Evolutionary conservation across 2,888 invertebrate species (phyloP), one percentile per base, ranked within the genome.

Genomic region (Drosophila falleni): DNA sequence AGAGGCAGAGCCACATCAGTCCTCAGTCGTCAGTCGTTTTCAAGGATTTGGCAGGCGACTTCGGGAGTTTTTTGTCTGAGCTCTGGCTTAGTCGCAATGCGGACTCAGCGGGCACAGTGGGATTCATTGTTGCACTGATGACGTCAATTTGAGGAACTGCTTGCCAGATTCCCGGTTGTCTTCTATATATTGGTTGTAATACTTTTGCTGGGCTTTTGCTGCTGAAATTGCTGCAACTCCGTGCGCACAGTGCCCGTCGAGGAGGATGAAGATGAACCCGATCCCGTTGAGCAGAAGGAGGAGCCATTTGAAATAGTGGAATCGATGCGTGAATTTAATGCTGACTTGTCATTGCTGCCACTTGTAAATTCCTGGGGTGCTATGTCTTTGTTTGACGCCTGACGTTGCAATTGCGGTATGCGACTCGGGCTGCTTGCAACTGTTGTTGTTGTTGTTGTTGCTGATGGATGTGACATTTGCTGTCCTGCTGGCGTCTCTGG

Each of bases 241-340:
- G 92, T 92, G 82, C 92, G 91, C 65, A 93, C 92, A 5, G 93
- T 93, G 62, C 90, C 92, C 2, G 92, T 92, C 37, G 93, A 93
- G 4, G 86, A 90, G 11, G 91, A 88, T 4, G 91, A 80, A 35
- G 90, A 81, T 9, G 81, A 71, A 9, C 63, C 59, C 41, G 80
- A 64, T 33, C 63, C 59, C 41, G 80, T 62, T 33, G 79, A 71
- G 35, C 72, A 74, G 33, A 67, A 73, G 55, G 86, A 83, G 64
- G 78, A 74, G 46, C 70, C 71, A 64, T 71, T 80, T 42, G 86
- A 87, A 66, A 82, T 79, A 71, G 82, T 84, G 59, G 89, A 85
- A 29, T 77, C 74, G 8, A 69, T 79, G 54, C 89, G 86, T 67
- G 74, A 23, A 44, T 50, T 67, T 51, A 55, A 33, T 19, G 65